These are phyloP conservation scores for Drosophila pruinosa DNA, from an alignment of 1,140 invertebrate species.

Conservation along the genomic window DNA sequence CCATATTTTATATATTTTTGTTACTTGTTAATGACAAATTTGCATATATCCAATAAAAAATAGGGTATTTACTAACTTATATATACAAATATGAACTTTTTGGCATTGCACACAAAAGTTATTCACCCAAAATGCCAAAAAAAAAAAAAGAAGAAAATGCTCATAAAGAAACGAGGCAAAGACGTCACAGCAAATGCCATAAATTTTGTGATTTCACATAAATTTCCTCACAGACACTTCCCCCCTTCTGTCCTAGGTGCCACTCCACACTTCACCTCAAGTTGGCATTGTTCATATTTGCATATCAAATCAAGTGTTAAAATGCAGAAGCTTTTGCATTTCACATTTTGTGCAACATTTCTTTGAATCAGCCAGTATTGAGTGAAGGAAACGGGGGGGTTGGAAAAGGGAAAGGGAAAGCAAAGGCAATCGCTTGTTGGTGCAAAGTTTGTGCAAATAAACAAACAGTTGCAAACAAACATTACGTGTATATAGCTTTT, in stretches of 20 bases:
- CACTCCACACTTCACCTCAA: not conserved
- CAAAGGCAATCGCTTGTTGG: not conserved
- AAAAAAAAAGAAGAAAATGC: constrained; percentile 1
- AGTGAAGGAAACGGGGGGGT: not conserved
- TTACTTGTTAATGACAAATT: no score
- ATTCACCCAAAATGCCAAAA: constrained; percentile 19
- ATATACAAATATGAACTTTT: constrained; percentile 53
- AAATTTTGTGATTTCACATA: constrained; percentile 77
- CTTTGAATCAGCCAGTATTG: not conserved
- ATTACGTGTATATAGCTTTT: not conserved
- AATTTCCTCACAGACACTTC: constrained; percentile 36
- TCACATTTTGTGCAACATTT: constrained; percentile 44
- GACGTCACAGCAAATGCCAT: constrained; percentile 55
- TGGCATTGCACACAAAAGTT: constrained; percentile 44
- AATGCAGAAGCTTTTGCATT: constrained; percentile 59
- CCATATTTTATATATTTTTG: not conserved
- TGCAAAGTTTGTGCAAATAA: constrained; percentile 30
- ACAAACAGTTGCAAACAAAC: constrained; percentile 32
- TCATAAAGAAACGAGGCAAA: not conserved
- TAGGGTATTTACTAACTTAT: constrained; percentile 9
- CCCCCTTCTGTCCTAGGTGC: not conserved
- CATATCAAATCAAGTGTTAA: constrained; percentile 80
- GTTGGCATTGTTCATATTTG: constrained; percentile 68
- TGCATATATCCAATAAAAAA: not conserved
- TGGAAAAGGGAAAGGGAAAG: not conserved